Evolutionary conservation across 2,888 invertebrate species (phyloP).

Genomic region (Tiphia femorata): DNA sequence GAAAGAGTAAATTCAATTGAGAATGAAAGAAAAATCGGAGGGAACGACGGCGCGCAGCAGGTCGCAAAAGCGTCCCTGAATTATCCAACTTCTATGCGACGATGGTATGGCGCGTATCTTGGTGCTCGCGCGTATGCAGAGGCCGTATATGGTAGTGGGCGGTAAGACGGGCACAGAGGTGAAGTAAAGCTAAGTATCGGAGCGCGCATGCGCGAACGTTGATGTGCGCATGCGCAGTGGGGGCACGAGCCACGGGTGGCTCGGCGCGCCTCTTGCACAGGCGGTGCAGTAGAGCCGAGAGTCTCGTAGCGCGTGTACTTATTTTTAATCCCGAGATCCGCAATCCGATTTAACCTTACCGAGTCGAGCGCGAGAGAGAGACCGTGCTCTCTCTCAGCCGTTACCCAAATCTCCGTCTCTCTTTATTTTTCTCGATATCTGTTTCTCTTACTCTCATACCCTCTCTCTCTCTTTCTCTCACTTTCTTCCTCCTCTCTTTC

Average conservation of each 20-base stretch:
- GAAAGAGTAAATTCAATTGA: no score
- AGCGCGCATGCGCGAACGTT: conserved; percentile 26
- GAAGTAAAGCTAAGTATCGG: conserved; percentile 18
- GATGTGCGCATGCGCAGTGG: conserved; percentile 37
- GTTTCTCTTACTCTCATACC: not conserved
- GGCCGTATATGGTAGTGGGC: conserved; percentile 67
- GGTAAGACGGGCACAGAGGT: conserved; percentile 47
- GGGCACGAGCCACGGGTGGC: conserved; percentile 10
- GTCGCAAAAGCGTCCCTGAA: conserved; percentile 31
- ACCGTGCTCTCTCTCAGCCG: conserved; percentile 23
- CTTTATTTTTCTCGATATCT: conserved; percentile 5
- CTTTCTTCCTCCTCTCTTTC: not conserved
- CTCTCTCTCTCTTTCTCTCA: not conserved
- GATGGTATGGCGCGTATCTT: conserved; percentile 42
- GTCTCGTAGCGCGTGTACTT: conserved; percentile 57
- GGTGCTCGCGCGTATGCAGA: conserved; percentile 45
- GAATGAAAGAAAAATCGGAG: not conserved
- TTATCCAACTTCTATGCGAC: conserved; percentile 44
- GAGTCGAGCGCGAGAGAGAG: conserved; percentile 34
- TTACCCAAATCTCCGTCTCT: conserved; percentile 7
- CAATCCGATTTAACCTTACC: conserved; percentile 36
- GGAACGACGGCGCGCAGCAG: conserved; percentile 10
- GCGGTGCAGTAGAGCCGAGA: conserved; percentile 60
- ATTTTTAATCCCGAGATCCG: conserved; percentile 36
- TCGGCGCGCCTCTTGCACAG: conserved; percentile 48